phyloP scores from a whole-genome alignment of 2,113 vertebrate genomes.

The Rhinoderma darwinii region DNA sequence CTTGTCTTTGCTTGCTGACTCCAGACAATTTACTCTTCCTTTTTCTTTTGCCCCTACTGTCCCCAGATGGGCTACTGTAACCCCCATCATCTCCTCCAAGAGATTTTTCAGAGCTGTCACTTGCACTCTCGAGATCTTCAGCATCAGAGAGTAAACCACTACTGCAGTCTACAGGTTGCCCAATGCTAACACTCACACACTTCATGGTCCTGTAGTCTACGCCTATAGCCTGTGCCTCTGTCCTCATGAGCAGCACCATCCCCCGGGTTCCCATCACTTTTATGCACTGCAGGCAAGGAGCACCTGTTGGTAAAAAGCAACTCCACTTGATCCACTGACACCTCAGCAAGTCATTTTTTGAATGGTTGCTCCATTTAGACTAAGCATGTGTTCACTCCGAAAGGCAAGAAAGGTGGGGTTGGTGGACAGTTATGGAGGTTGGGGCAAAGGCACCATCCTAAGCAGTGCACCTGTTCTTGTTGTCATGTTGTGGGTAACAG shows the following conservation, averaged over 20 bases:
- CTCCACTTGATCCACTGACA: conserved; percentile 68
- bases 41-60: conserved; percentile 62
- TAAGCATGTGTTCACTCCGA: conserved; percentile 67
- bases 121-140: conserved; percentile 74
- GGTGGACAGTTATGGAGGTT: conserved; percentile 40
- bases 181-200: conserved; percentile 68
- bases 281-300: conserved; percentile 65
- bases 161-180: conserved; percentile 63
- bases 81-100: conserved; percentile 63
- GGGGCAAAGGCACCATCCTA: conserved; percentile 44
- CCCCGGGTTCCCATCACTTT: conserved; percentile 66
- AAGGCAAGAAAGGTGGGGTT: conserved; percentile 78
- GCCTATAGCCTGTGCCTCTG: conserved; percentile 28
- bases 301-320: conserved; percentile 60
- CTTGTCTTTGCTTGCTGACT: conserved; percentile 79
- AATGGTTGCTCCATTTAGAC: conserved; percentile 80
- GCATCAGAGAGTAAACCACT: conserved; percentile 69
- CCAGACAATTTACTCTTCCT: conserved; percentile 64
- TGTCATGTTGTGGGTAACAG: conserved; percentile 57
- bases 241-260: conserved; percentile 50
- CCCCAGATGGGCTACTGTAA: conserved; percentile 54
- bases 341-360: conserved; percentile 75
- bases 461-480: conserved; percentile 72
- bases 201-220: conserved; percentile 69
- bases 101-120: conserved; percentile 74